phyloP scores from a whole-genome alignment of 2,888 invertebrate species.

The Ceratothoa steindachneri region DNA sequence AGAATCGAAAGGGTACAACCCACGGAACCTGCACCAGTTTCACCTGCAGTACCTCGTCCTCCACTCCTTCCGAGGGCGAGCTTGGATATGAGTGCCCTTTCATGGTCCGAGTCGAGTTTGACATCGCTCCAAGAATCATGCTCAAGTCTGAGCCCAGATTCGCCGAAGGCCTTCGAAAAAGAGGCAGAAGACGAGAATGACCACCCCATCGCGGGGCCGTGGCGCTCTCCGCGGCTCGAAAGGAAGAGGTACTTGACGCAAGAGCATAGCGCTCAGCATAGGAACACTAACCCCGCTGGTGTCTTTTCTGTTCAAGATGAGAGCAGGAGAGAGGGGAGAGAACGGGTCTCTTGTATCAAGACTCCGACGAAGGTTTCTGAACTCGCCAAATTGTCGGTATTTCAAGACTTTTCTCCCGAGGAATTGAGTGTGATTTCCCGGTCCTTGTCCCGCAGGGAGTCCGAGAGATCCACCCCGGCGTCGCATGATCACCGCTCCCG shows the following conservation, averaged over 20 bases:
- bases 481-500: too few relatives aligned
- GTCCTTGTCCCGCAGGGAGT: conserved; percentile 29
- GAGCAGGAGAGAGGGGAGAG: background rate
- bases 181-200: conserved; percentile 17
- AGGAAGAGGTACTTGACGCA: conserved; percentile 32
- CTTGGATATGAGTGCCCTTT: background rate
- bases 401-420: conserved; percentile 35
- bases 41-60: too few relatives aligned
- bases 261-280: conserved; percentile 16
- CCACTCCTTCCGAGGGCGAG: background rate
- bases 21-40: too few relatives aligned
- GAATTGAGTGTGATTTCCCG: conserved; percentile 40
- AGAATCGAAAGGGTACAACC: too few relatives aligned
- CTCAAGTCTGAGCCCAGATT: conserved; percentile 23
- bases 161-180: too few relatives aligned
- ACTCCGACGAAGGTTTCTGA: conserved; percentile 21
- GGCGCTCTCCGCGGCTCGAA: conserved; percentile 40
- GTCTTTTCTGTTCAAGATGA: background rate
- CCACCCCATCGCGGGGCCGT: conserved; percentile 15
- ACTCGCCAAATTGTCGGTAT: conserved; percentile 29
- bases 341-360: background rate
- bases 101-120: conserved; percentile 15
- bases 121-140: conserved; percentile 24
- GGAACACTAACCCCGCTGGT: conserved; percentile 12
- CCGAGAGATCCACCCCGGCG: conserved; percentile 14